Evolutionary conservation across 2,113 vertebrate species (phyloP), one percentile per base, ranked within the genome.

Genomic region (Dasyprocta punctata): DNA sequence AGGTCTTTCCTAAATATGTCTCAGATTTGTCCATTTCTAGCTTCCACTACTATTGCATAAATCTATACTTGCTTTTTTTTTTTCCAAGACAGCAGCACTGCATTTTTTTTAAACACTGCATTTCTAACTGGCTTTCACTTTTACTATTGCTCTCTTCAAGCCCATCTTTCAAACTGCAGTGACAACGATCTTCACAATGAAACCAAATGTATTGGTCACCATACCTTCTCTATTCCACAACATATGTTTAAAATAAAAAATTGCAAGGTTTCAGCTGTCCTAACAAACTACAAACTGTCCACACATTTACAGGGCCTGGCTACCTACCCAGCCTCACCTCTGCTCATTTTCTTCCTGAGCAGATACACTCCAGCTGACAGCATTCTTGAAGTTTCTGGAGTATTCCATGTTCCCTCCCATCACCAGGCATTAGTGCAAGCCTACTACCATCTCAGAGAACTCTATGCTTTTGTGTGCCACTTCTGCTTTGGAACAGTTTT

Each of bases 351-450:
- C 24, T 13, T 24, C 60, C 41, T 41, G 30, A 71, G 71, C 6
- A 52, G 19, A 19, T 56, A 12, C 14, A 7, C 10, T 24, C 47
- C 0, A 71, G 24, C 7, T 24, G 14, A 4, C 19, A 11, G 0
- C 0, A 0, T 49, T 26, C 24, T 38, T 92, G 61, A 12, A 5
- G 44, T 16, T 84, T 13, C 16, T 41, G 52, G 20, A 86, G 7
- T 63, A 28, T 0, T 67, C 28, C 2, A 1, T 11, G 4, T 33
- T 47, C 4, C 17, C 8, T 44, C 73, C n/a, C 7, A 61, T 19
- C 9, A 38, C 3, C 10, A 49, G 7, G 5, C 7, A 4, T 30
- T 80, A 60, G 49, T 30, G 12, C 30, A 89, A 24, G 10, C 17
- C 28, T 17, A 0, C 28, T 4, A 56, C 47, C 54, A 30, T 11